phyloP scores from a whole-genome alignment of 2,888 invertebrate species.

The Drosophila nr. medialis region DNA sequence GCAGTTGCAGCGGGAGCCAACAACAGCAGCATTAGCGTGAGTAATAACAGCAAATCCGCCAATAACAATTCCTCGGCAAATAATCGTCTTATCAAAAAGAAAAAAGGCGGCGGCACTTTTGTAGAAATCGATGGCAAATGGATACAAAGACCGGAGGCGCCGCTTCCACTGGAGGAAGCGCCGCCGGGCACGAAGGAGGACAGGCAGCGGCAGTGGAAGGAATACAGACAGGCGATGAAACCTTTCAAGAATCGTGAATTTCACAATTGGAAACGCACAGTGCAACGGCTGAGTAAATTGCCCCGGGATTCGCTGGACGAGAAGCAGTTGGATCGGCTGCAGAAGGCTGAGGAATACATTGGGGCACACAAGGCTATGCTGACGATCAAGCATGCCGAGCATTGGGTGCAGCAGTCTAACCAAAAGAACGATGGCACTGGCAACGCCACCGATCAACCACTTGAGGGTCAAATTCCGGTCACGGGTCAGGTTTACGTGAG shows the following conservation, averaged over 20 bases:
- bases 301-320: conserved; percentile 70
- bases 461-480: background rate
- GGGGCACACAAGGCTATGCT: conserved; percentile 72
- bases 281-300: conserved; percentile 76
- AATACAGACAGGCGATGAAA: conserved; percentile 80
- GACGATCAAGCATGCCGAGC: conserved; percentile 71
- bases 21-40: background rate
- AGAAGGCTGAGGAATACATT: conserved; percentile 73
- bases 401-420: conserved; percentile 69
- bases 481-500: conserved; percentile 62
- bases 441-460: background rate
- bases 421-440: background rate
- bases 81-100: conserved; percentile 40
- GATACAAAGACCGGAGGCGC: conserved; percentile 69
- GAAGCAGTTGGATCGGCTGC: conserved; percentile 61
- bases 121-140: conserved; percentile 68
- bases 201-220: conserved; percentile 73
- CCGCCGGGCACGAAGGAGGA: conserved; percentile 74
- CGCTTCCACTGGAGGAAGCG: conserved; percentile 59
- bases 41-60: background rate
- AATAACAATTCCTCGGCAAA: conserved; percentile 5
- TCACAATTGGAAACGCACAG: conserved; percentile 74
- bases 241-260: conserved; percentile 82
- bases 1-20: background rate
- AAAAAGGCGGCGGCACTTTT: conserved; percentile 59